Conservation (phyloP, 1,140 invertebrate species). For the Halotydeus destructor region DNA sequence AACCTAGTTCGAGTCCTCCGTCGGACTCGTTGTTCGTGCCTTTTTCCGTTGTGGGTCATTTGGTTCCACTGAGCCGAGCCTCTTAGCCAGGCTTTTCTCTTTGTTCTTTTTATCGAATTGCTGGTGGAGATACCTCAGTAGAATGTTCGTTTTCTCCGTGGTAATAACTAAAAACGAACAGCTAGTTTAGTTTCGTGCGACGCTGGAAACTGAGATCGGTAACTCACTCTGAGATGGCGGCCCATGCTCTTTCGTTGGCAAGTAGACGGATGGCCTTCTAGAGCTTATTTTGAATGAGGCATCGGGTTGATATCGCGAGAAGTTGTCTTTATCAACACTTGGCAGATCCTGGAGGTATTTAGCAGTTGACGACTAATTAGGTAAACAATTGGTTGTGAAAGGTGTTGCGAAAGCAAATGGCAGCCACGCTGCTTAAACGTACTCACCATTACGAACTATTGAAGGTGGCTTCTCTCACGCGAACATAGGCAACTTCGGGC, state of each 20-base stretch:
- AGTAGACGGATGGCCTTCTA: slow-evolving; percentile 17
- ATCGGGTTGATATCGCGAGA: slow-evolving; percentile 67
- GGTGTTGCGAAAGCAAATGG: too few species aligned
- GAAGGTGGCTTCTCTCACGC: too few species aligned
- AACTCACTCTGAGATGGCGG: slow-evolving; percentile 57
- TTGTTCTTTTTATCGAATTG: slow-evolving; percentile 68
- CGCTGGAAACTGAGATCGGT: neutral
- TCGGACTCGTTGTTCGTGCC: neutral
- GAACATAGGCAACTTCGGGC: too few species aligned
- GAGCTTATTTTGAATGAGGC: slow-evolving; percentile 48
- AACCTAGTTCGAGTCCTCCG: neutral
- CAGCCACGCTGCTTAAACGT: too few species aligned
- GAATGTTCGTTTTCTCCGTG: slow-evolving; percentile 78
- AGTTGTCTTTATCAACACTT: slow-evolving; percentile 69
- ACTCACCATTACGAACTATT: too few species aligned
- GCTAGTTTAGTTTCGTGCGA: neutral
- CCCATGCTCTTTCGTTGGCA: slow-evolving; percentile 68
- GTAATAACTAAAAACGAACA: slow-evolving; percentile 54
- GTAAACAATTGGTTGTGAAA: too few species aligned
- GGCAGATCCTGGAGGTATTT: slow-evolving; percentile 75
- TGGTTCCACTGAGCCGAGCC: neutral
- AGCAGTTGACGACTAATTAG: slow-evolving; percentile 27
- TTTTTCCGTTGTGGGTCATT: neutral
- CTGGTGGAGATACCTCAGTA: slow-evolving; percentile 72
- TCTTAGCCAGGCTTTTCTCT: neutral